These are phyloP conservation scores for Tetrao urogallus DNA, from an alignment of 2,113 vertebrate species.

Conservation along the genomic window DNA sequence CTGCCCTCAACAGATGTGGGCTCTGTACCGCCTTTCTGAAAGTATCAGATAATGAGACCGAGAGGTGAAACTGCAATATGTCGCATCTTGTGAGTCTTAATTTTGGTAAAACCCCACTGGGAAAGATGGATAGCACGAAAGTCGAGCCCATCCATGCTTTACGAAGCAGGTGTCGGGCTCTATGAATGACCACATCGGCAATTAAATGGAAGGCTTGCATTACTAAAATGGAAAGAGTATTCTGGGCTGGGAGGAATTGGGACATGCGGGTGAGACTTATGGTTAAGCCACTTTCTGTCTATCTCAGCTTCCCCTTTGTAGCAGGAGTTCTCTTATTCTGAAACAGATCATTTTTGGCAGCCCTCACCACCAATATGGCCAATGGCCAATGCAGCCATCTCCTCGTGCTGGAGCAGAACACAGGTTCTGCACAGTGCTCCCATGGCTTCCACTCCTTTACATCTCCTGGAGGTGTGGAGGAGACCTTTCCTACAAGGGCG, in stretches of 20 bases:
- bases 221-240: slow-evolving; percentile 70
- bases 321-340: slow-evolving; percentile 1
- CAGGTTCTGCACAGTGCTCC: background rate
- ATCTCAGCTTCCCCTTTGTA: slow-evolving; percentile 66
- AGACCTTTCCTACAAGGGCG: background rate
- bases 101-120: slow-evolving; percentile 36
- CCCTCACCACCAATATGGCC: background rate
- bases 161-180: slow-evolving; percentile 58
- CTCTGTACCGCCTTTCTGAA: background rate
- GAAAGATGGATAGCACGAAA: slow-evolving; percentile 26
- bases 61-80: slow-evolving; percentile 59
- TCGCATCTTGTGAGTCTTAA: background rate
- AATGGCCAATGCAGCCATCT: background rate
- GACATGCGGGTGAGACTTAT: slow-evolving; percentile 15
- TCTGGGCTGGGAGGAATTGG: slow-evolving; percentile 50
- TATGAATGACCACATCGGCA: slow-evolving; percentile 30
- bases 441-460: background rate
- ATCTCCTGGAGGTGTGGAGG: background rate
- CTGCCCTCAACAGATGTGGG: slow-evolving; percentile 20
- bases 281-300: slow-evolving; percentile 63
- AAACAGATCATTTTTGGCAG: background rate
- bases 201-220: slow-evolving; percentile 56
- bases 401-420: background rate
- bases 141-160: slow-evolving; percentile 44
- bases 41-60: slow-evolving; percentile 45